Evolutionary conservation across 2,113 vertebrate genomes (phyloP), one percentile per base, ranked within the genome.

Genomic region (Marmota flaviventris): DNA sequence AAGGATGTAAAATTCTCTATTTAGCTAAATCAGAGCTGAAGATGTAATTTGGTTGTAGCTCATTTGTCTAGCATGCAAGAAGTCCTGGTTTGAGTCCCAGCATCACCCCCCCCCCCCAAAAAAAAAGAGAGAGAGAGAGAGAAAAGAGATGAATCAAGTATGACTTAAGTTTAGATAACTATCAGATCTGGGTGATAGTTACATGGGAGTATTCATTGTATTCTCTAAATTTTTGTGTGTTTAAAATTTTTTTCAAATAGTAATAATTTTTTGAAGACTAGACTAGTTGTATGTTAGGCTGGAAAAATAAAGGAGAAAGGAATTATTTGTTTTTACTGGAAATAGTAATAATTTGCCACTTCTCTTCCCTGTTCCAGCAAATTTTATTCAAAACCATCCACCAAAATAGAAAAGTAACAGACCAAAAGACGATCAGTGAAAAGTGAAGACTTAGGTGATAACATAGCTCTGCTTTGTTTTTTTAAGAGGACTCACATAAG

Each of bases 301-400:
- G 51, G 27, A 51, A 51, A 61, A 90, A 92, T 42, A 87, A 95
- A 94, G 9, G 4, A 70, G 10, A 84, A 93, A 86, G 5, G 5
- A 63, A 76, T 91, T 89, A 32, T 53, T 91, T 83, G 56, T 20
- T 81, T 83, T 94, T 69, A 83, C 7, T 84, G 25, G 51, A 93
- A 92, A 93, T 93, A 77, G 22, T 95, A 88, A 58, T 73, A 79
- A 67, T 85, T 96, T 48, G 65, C 56, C 22, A 79, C 95, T 88
- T 97, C 67, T 85, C 34, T 77, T 93, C 87, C 5, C 32, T 93
- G 10, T 94, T 93, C 37, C 8, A 90, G 20, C 17, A 89, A 69
- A 86, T 93, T 84, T 20, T 39, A 39, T 94, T 91, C 32, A 13
- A 76, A 76, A 75, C 29, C 24, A 79, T 73, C 78, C 27, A 79